Evolutionary conservation across 2,888 invertebrate species (phyloP), one percentile per base, ranked within the genome.

Genomic region (Gonocerus acuteangulatus): DNA sequence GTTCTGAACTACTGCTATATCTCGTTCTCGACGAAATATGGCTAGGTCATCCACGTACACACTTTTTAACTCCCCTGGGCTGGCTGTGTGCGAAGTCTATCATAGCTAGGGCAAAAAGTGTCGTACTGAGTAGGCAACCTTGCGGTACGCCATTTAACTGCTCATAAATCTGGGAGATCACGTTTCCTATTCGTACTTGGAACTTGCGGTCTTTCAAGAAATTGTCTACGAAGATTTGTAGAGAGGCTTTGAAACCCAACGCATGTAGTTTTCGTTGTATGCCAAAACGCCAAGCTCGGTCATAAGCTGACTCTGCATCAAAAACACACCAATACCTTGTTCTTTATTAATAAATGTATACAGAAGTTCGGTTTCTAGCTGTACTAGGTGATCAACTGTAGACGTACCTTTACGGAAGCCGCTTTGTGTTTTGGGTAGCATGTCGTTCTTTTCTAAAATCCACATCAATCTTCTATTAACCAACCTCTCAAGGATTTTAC

Each of bases 51-150:
- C 32, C 32, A 32, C 11, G 32, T 32, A 32, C 11, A 32, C 11
- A 9, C 7, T 6, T 32, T 32, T 32, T 11, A 11, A 9, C 32
- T 32, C 32, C 11, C 32, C 32, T 32, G 11, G 32, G 32, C 11
- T 9, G 11, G 11, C 32, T 32, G 11, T 32, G 6, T 32, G 32
- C 11, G 7, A 32, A 32, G 11, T 32, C 32, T 32, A 32, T 47
- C 7, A 47, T 47, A 18, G 47, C 19, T 18, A 47, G 19, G 47
- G 47, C 47, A 47, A 47, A 47, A 4, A 47, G 47, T 47, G 47
- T 19, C 19, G 47, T 47, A 19, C 47, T 47, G 13, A 47, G 47
- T 11, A 18, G 18, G 2, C 47, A 47, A 9, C 19, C 47, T 47
- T 47, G 47, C 9, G 47, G 47, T 18, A 47, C 47, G 6, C 47